Percentiles rank a stretch among this genome's conserved stretches.
Conservation (phyloP, 1,140 invertebrate species). For the Mycetomoellerius zeteki region DNA sequence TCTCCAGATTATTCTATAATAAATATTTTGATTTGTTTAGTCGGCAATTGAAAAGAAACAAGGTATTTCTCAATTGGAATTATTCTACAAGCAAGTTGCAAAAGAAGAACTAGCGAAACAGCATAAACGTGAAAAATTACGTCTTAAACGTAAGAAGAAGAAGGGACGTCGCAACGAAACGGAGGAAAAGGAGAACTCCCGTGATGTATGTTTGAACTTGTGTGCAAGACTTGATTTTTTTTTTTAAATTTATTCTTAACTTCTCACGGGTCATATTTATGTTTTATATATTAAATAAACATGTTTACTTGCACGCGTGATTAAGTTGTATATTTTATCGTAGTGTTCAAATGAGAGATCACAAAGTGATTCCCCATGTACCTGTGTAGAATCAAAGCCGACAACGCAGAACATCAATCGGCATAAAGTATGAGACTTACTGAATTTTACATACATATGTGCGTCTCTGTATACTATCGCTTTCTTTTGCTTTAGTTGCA, state of each 20-base stretch:
- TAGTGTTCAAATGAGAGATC: conserved; percentile 73
- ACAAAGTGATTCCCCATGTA: conserved; percentile 69
- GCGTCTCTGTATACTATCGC: neutral
- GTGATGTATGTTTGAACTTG: conserved; percentile 79
- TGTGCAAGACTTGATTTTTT: neutral
- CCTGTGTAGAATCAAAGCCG: conserved; percentile 79
- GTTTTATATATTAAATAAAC: too few relatives aligned
- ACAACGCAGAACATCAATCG: conserved; percentile 80
- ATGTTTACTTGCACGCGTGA: neutral
- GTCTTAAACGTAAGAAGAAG: conserved; percentile 94
- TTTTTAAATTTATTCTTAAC: neutral
- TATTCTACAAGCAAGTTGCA: conserved; percentile 93
- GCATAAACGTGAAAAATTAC: conserved; percentile 94
- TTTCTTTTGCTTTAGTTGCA: conserved; percentile 79
- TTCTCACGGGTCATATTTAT: neutral
- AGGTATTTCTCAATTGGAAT: conserved; percentile 94
- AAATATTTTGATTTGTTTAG: conserved; percentile 82
- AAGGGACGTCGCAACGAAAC: conserved; percentile 88
- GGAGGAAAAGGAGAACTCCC: conserved; percentile 88
- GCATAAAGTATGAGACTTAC: conserved; percentile 79
- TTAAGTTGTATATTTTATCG: conserved; percentile 48
- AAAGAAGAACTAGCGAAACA: conserved; percentile 94
- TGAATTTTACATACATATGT: neutral
- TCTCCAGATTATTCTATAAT: neutral
- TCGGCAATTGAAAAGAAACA: conserved; percentile 95